Percentiles rank a stretch among this genome's conserved stretches.
phyloP scores from a whole-genome alignment of 2,113 vertebrate species.

The Chelonoidis abingdonii region DNA sequence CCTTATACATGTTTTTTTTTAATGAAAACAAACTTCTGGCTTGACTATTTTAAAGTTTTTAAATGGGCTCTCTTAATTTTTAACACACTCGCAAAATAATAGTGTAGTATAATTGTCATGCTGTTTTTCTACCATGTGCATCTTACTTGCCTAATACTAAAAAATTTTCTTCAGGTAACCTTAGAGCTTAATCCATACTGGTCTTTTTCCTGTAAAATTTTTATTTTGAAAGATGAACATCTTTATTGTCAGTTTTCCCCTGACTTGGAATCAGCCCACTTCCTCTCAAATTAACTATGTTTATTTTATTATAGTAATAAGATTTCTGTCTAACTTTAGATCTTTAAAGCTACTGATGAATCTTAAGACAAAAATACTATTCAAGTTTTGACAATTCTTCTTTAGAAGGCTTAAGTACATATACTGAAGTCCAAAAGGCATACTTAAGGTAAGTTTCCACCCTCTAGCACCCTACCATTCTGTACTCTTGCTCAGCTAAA shows the following conservation, averaged over 20 bases:
- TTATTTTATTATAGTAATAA: not conserved
- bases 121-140: not conserved
- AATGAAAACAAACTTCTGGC: not conserved
- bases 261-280: not conserved
- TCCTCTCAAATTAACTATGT: not conserved
- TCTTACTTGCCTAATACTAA: not conserved
- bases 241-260: not conserved
- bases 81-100: not conserved
- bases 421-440: not conserved
- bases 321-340: not conserved
- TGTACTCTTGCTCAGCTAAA: not conserved
- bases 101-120: not conserved
- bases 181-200: not conserved
- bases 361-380: rapidly evolving
- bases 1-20: not conserved
- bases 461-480: not conserved
- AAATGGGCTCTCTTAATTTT: not conserved
- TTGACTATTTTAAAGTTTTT: not conserved
- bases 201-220: not conserved
- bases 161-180: not conserved
- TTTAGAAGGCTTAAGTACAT: not conserved
- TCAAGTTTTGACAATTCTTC: not conserved
- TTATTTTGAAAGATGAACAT: not conserved
- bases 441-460: not conserved
- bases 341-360: not conserved